Base-by-base conservation (phyloP, 2,888 invertebrate genomes). In the Gnatocerus cornutus region DNA sequence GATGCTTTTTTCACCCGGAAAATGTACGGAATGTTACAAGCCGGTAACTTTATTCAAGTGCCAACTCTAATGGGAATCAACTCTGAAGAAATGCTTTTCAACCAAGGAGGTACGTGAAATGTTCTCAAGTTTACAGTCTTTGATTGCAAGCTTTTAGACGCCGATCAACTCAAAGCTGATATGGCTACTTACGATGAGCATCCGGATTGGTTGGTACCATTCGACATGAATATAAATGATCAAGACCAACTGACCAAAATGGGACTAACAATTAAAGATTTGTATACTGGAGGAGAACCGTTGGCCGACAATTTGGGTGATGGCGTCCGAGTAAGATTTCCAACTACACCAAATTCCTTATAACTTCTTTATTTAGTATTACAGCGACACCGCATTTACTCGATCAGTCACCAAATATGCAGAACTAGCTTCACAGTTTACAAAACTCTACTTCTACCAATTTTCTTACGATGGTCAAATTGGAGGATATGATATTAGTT, bases 61-160 rank as follows among this genome's bases (percentile, higher is more conserved):
- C 79, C 79, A 2, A 53, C 74, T 29, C 12, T 79, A 9, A 74
- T 77, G 9, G 78, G 79, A 29, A 70, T 76, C 10, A 75, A 71
- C 43, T 74, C 76, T 0, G 77, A 78, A 56, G 76, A 78, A 65
- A 67, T 12, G 12, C 37, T 62, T 29, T 29, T 30, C 10, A 10
- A 13, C 5, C 43, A 45, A 7, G 6, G 6, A 16, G 43, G 27
- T 30, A 30, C 14, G 14, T 14, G 29, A 7, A 9, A 21, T 14
- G 3, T 46, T 4, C 7, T 64, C 27, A 10, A 0, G 9, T 9
- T 45, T 5, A 29, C 9, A 30, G 5, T 0, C n/a, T 29, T 33
- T 29, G 33, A 30, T 2, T 0, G 1, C 6, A n/a, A 29, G 14
- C 16, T 48, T 30, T 9, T 48, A 30, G 64, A 39, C 8, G 21